Conservation (phyloP, 2,113 vertebrate genomes). For the Miniopterus natalensis region DNA sequence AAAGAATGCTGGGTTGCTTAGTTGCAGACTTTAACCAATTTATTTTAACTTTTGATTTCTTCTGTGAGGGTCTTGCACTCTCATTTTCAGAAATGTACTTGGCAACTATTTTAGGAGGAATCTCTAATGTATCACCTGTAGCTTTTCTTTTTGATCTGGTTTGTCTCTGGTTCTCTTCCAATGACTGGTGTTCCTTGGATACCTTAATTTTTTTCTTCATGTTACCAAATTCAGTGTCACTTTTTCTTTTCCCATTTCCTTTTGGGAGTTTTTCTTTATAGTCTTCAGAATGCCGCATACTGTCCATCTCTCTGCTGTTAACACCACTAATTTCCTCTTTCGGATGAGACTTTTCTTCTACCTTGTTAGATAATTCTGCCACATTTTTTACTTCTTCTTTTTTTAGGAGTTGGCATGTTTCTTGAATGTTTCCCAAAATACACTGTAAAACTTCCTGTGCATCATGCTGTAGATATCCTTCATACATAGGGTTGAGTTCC, state of each 20-base stretch:
- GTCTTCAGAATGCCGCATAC: conserved; percentile 33
- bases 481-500: conserved; percentile 99
- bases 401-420: conserved; percentile 95
- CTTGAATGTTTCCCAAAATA: conserved; percentile 97
- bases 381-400: conserved; percentile 90
- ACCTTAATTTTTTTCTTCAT: conserved; percentile 96
- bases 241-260: conserved; percentile 95
- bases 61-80: conserved; percentile 87
- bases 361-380: conserved; percentile 67
- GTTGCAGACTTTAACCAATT: conserved; percentile 93
- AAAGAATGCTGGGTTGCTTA: conserved; percentile 98
- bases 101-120: conserved; percentile 74
- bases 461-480: conserved; percentile 98
- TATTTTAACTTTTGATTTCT: conserved; percentile 91
- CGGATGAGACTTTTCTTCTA: conserved; percentile 76
- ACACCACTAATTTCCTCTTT: conserved; percentile 72
- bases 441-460: conserved; percentile 99
- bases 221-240: conserved; percentile 94
- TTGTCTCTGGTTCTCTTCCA: conserved; percentile 89
- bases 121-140: conserved; percentile 85
- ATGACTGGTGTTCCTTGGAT: conserved; percentile 87
- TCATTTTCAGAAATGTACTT: conserved; percentile 81
- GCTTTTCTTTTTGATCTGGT: conserved; percentile 97
- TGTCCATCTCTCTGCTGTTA: conserved; percentile 68
- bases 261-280: conserved; percentile 87